Conservation (phyloP, 92 coral and sea anemone genomes). For the Diadumene lineata region DNA sequence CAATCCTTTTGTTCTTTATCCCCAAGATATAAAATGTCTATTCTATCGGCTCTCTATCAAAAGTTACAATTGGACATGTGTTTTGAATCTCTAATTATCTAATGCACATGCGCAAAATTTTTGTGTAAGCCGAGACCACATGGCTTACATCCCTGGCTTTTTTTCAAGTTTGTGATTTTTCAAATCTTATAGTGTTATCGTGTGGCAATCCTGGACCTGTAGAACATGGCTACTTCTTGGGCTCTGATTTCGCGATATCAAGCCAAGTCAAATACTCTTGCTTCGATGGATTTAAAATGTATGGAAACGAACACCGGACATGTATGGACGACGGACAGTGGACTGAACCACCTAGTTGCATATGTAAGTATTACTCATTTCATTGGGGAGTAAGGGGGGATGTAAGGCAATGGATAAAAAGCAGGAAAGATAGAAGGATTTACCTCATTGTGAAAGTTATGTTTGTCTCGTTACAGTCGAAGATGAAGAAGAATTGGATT, state of each 20-base stretch:
- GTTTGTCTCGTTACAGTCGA: slow-evolving; percentile 14
- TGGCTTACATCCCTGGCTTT: too few species aligned
- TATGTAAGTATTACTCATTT: slow-evolving; percentile 32
- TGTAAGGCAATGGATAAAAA: background rate
- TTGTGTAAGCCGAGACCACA: too few species aligned
- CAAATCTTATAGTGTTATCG: slow-evolving; percentile 32
- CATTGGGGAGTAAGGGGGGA: background rate
- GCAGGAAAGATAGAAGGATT: background rate
- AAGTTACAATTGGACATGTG: too few species aligned
- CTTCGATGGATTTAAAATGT: slow-evolving; percentile 43
- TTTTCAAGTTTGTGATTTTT: too few species aligned
- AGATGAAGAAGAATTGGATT: slow-evolving; percentile 34
- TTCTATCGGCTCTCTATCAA: too few species aligned
- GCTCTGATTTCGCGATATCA: slow-evolving; percentile 51
- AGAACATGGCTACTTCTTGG: slow-evolving; percentile 55
- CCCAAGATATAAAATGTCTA: too few species aligned
- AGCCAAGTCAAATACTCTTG: slow-evolving; percentile 46
- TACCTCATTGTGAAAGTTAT: too few species aligned
- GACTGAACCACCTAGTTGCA: slow-evolving; percentile 57
- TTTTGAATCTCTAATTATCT: too few species aligned
- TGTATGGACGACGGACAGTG: slow-evolving; percentile 59
- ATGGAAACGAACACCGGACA: slow-evolving; percentile 40
- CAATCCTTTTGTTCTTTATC: too few species aligned
- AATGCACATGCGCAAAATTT: too few species aligned
- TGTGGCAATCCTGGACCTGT: slow-evolving; percentile 72